Base-by-base conservation (phyloP, 2,888 invertebrate species). In the Ceratothoa steindachneri region DNA sequence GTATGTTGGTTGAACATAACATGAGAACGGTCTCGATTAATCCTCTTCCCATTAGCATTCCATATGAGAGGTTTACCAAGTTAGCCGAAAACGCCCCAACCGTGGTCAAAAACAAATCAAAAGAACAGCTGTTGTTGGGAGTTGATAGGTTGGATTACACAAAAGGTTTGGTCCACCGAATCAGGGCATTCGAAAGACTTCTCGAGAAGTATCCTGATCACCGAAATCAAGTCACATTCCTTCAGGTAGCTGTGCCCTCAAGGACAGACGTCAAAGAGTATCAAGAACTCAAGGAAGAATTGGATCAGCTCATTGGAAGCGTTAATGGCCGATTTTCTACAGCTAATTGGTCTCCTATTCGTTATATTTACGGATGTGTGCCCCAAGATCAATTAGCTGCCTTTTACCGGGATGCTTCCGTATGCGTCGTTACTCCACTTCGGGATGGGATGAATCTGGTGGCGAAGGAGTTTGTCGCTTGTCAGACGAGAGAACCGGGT, bases 101-200 rank as follows among this genome's bases (percentile, higher is more conserved):
- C n/a, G 83, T 83, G 15, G 69, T 76, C 15, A 71, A 76, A 55
- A 77, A 77, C 71, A 72, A 70, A 30, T 71, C 67, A 9, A 71
- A 78, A 4, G 78, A 80, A 55, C 75, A 93, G 85, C 89, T 94
- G 24, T 90, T 94, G 79, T 86, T 95, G 73, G 94, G 94, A 15
- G 94, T 95, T 5, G 95, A 95, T 84, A 89, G 94, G 80, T 87
- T 95, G 76, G 95, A 95, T 83, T 95, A 95, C 83, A 95, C 94
- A 68, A 95, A 95, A 87, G 95, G 94, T 15, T 86, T 94, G 81
- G 93, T 93, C 0, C 90, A 94, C 82, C 89, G 91, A 67, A 85
- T 95, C 66, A 90, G 90, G 85, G 91, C 94, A 0, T 93, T 94
- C 82, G 93, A 94, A 85, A 88, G 88, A 80, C 85, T 95, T 70